phyloP scores from a whole-genome alignment of 2,113 vertebrate species.

The Motacilla tschutschensis region DNA sequence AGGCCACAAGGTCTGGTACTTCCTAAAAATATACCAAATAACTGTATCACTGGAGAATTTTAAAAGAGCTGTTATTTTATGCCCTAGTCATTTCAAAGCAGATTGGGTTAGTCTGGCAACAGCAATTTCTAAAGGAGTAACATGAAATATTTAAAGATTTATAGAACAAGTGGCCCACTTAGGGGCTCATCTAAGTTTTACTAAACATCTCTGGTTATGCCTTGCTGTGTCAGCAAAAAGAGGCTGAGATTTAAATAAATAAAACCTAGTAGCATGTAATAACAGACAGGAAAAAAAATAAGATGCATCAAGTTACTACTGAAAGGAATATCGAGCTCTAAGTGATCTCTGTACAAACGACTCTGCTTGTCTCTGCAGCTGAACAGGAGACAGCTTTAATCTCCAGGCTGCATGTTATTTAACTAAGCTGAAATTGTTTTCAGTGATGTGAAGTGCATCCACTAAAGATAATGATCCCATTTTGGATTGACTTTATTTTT shows the following conservation, averaged over 20 bases:
- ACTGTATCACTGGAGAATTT: slow-evolving; percentile 35
- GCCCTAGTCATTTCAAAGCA: slow-evolving; percentile 39
- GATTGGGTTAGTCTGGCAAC: slow-evolving; percentile 56
- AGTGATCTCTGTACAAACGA: slow-evolving; percentile 4
- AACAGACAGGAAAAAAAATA: slow-evolving; percentile 9
- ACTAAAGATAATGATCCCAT: slow-evolving; percentile 21
- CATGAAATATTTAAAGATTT: slow-evolving; percentile 70
- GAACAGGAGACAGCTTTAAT: slow-evolving; percentile 49
- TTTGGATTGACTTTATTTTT: slow-evolving; percentile 20
- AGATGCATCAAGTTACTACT: slow-evolving; percentile 13
- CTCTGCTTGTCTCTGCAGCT: slow-evolving; percentile 33
- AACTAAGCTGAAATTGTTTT: slow-evolving; percentile 49
- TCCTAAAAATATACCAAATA: slow-evolving; percentile 51
- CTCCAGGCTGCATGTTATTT: slow-evolving; percentile 34
- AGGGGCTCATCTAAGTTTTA: slow-evolving; percentile 66
- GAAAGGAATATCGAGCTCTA: slow-evolving; percentile 54
- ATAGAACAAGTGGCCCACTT: slow-evolving; percentile 65
- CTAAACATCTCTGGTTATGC: slow-evolving; percentile 60
- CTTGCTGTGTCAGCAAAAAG: slow-evolving; percentile 65
- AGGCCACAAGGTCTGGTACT: not conserved
- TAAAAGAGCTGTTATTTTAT: slow-evolving; percentile 52
- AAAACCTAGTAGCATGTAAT: slow-evolving; percentile 41
- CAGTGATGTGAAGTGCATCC: slow-evolving; percentile 19
- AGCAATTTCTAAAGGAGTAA: slow-evolving; percentile 45
- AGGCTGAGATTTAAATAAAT: slow-evolving; percentile 64